Conservation (phyloP, 2,113 vertebrate genomes). For the Oryzias celebensis region DNA sequence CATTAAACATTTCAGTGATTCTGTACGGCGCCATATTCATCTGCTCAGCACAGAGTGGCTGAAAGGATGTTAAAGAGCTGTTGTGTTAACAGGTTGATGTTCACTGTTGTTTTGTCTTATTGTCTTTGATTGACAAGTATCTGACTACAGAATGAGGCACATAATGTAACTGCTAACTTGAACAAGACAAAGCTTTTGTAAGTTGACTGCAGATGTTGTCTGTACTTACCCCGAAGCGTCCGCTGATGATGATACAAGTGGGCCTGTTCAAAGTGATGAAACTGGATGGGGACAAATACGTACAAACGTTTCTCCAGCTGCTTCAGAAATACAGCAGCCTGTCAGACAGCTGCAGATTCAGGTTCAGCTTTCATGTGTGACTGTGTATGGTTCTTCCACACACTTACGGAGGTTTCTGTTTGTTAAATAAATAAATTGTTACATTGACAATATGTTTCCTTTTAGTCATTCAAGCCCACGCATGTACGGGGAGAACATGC, state of each 20-base stretch:
- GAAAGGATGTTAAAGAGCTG: constrained; percentile 47
- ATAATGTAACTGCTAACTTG: constrained; percentile 72
- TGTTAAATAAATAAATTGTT: too few species aligned
- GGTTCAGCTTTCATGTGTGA: too few species aligned
- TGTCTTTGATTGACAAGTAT: constrained; percentile 58
- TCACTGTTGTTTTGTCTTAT: constrained; percentile 65
- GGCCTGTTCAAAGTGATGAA: constrained; percentile 8
- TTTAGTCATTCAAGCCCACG: too few species aligned
- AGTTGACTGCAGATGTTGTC: constrained; percentile 42
- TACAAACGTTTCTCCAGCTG: too few species aligned
- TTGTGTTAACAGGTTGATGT: constrained; percentile 67
- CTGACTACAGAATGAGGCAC: constrained; percentile 58
- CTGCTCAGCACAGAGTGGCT: constrained; percentile 49
- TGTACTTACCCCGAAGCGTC: constrained; percentile 56
- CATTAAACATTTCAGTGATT: constrained; percentile 42
- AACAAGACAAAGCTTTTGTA: constrained; percentile 58
- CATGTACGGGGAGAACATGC: too few species aligned
- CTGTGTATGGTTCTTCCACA: too few species aligned
- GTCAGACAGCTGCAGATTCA: too few species aligned
- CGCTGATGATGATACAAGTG: constrained; percentile 63
- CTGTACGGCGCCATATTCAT: constrained; percentile 54
- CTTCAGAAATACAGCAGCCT: too few species aligned
- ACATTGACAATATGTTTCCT: too few species aligned
- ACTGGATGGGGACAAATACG: neutral
- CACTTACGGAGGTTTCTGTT: too few species aligned